Evolutionary conservation across 2,888 invertebrate species (phyloP), one percentile per base, ranked within the genome.

Genomic region (Mythimna albipuncta): DNA sequence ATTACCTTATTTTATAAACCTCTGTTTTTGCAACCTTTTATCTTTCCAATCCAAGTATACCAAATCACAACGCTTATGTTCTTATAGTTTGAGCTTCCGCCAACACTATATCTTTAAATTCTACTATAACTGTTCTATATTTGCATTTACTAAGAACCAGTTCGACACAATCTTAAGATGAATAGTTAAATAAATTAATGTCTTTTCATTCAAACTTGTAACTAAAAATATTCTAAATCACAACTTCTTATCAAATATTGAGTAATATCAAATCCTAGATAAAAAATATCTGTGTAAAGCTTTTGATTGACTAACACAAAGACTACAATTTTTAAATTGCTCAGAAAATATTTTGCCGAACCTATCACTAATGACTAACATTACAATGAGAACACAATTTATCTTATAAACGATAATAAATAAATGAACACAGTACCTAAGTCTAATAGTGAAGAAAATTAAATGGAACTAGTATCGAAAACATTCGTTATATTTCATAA

Each of bases 401-500:
- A 16, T 69, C 73, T 75, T 77, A 75, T 1, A 80, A 83, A 79
- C 63, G 72, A 82, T 74, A 69, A 69, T 75, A 69, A 78, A 75
- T 77, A 55, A 67, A 77, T 81, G 77, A 86, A 82, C 83, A 84
- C 82, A 75, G 69, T 47, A 57, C 35, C 75, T 79, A 84, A 47
- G 67, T 72, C 81, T 81, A 85, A 75, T 57, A 72, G 41, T 71
- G 69, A 78, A 77, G 44, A 68, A 75, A 79, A 68, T 69, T 4
- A 70, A 68, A 74, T 47, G 57, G 35, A 50, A 64, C 32, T 41
- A 62, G 67, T 75, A 75, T 58, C 61, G 70, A 80, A 79, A 83
- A 80, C 84, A 79, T 87, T 88, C 79, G 84, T 89, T 84, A 82
- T 75, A 81, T 83, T 90, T 90, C 82, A 87, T 88, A 87, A 83